phyloP scores from a whole-genome alignment of 2,113 vertebrate genomes.

The Podarcis raffonei region DNA sequence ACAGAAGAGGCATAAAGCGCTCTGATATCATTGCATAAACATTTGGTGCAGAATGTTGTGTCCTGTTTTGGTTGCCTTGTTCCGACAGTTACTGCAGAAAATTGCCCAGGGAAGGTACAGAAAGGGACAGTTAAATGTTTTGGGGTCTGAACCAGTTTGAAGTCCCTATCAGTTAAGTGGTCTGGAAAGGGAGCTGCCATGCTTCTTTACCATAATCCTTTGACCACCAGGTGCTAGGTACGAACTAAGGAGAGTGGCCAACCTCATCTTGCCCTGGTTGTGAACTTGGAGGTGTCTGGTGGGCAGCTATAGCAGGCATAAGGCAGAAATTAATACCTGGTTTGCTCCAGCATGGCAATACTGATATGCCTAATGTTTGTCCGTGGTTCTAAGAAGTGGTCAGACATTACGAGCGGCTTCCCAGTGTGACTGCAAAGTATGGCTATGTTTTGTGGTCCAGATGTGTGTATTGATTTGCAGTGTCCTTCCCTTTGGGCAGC shows the following conservation, averaged over 20 bases:
- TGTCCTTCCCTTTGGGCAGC: background rate
- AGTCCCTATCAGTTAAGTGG: background rate
- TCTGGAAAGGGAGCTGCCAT: background rate
- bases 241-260: background rate
- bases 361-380: background rate
- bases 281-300: background rate
- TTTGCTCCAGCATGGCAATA: background rate
- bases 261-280: background rate
- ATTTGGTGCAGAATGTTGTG: background rate
- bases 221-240: background rate
- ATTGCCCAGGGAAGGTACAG: background rate
- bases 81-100: background rate
- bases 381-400: background rate
- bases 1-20: background rate
- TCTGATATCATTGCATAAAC: background rate
- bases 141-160: background rate
- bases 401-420: background rate
- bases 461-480: background rate
- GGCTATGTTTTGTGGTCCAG: background rate
- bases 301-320: background rate
- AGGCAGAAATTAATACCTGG: background rate
- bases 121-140: background rate
- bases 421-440: background rate
- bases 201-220: background rate
- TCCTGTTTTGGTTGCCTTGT: background rate